Conservation (phyloP, 2,888 invertebrate species). For the Tipula helvola region DNA sequence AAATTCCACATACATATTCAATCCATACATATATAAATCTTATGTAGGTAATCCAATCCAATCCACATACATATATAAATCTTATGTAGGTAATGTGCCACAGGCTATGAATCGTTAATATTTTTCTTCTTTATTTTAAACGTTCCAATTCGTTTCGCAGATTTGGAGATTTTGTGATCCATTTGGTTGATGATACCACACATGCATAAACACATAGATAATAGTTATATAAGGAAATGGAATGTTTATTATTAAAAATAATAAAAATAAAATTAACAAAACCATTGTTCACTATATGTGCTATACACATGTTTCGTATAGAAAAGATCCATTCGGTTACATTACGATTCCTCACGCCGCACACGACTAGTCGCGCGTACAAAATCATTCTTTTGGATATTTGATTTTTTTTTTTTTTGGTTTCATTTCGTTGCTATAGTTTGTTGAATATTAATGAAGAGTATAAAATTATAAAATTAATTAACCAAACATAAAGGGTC, state of each 20-base stretch:
- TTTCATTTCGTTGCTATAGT: not conserved
- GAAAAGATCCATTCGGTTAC: slow-evolving; percentile 26
- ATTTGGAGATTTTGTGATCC: slow-evolving; percentile 8
- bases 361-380: slow-evolving; percentile 37
- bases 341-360: slow-evolving; percentile 34
- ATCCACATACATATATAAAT: not conserved
- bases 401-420: not conserved
- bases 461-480: not conserved
- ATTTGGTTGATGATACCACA: not conserved
- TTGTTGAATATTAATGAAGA: not conserved
- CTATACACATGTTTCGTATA: not conserved
- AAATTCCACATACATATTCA: no score
- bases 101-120: slow-evolving; percentile 5
- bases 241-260: not conserved
- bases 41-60: not conserved
- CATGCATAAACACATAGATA: not conserved
- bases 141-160: slow-evolving; percentile 13
- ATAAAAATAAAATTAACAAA: not conserved
- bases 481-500: not conserved
- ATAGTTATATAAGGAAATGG: not conserved
- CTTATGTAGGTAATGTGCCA: not conserved
- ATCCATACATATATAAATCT: not conserved
- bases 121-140: slow-evolving; percentile 7
- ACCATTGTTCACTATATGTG: not conserved
- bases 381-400: slow-evolving; percentile 20